A percentile compares a stretch with the other conserved stretches of the same genome.
Evolutionary conservation across 2,888 invertebrate genomes (phyloP).

Genomic region (Miltochrista miniata): DNA sequence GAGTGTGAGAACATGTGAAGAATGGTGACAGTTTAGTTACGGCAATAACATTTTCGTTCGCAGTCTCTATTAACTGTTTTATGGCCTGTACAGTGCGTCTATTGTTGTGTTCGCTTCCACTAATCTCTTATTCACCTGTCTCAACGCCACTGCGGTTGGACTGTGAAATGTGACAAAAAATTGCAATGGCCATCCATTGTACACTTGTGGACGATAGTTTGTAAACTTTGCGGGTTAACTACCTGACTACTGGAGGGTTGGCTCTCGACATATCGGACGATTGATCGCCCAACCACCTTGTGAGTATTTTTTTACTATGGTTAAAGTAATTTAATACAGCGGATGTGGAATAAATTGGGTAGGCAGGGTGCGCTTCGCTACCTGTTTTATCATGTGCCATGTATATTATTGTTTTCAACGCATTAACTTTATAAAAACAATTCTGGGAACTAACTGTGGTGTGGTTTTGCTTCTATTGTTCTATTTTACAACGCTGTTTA

Average conservation of each 20-base stretch:
- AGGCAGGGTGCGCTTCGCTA: constrained; percentile 80
- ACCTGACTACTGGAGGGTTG: constrained; percentile 74
- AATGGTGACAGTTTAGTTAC: constrained; percentile 51
- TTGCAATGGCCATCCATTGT: constrained; percentile 74
- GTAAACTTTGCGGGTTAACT: constrained; percentile 78
- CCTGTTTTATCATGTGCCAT: constrained; percentile 73
- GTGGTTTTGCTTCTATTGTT: constrained; percentile 66
- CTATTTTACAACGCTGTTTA: constrained; percentile 58
- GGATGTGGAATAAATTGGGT: constrained; percentile 83
- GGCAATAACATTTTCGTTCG: constrained; percentile 55
- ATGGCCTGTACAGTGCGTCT: constrained; percentile 73
- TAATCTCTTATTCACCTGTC: constrained; percentile 79
- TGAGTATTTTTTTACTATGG: constrained; percentile 66
- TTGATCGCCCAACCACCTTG: constrained; percentile 74
- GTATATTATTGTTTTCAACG: constrained; percentile 63
- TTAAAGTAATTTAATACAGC: constrained; percentile 77
- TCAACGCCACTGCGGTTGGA: constrained; percentile 68
- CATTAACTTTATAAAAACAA: constrained; percentile 61
- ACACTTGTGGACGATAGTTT: constrained; percentile 59
- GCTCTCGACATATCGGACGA: constrained; percentile 57
- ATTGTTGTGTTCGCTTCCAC: constrained; percentile 76
- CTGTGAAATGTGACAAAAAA: constrained; percentile 83
- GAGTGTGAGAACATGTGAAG: constrained; percentile 43
- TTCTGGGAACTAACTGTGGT: constrained; percentile 68
- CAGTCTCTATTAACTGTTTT: constrained; percentile 72